Percentiles rank a stretch among this genome's conserved stretches.
These are phyloP conservation scores for Acrobasis consociella DNA, from an alignment of 2,888 invertebrate species.

Conservation along the genomic window DNA sequence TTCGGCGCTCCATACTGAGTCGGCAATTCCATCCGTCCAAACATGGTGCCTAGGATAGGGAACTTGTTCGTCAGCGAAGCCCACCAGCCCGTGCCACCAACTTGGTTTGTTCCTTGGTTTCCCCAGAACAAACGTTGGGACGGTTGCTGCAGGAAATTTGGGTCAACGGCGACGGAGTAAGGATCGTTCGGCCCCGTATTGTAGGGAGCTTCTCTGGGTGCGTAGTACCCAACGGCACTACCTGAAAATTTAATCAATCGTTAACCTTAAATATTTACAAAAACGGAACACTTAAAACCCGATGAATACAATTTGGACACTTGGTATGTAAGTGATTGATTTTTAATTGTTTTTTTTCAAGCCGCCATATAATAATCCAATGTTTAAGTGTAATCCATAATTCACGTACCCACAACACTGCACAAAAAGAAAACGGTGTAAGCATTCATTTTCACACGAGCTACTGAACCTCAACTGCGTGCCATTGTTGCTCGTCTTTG, in stretches of 20 bases:
- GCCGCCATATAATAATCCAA: neutral
- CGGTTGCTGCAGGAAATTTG: slow-evolving; percentile 56
- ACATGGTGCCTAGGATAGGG: slow-evolving; percentile 70
- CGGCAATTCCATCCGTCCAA: slow-evolving; percentile 68
- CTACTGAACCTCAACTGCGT: slow-evolving; percentile 70
- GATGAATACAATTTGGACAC: too few species aligned
- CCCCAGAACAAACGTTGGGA: slow-evolving; percentile 74
- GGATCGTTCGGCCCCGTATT: slow-evolving; percentile 63
- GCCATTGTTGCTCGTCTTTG: slow-evolving; percentile 69
- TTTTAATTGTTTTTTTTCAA: neutral
- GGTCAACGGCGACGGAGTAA: slow-evolving; percentile 52
- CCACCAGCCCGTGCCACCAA: slow-evolving; percentile 73
- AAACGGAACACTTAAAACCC: neutral
- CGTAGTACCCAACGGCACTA: slow-evolving; percentile 62
- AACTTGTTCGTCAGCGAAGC: slow-evolving; percentile 72
- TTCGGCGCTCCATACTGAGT: slow-evolving; percentile 48
- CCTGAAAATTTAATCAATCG: slow-evolving; percentile 55
- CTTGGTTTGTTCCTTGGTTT: slow-evolving; percentile 68
- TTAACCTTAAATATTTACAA: slow-evolving; percentile 12
- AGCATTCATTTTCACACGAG: slow-evolving; percentile 72
- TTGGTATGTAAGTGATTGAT: too few species aligned
- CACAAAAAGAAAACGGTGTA: slow-evolving; percentile 61
- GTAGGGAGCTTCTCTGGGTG: slow-evolving; percentile 64
- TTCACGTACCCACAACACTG: slow-evolving; percentile 71
- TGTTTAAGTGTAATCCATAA: slow-evolving; percentile 34